Base-by-base conservation (phyloP, 1,140 invertebrate species). In the Pachypeltis micranthus region DNA sequence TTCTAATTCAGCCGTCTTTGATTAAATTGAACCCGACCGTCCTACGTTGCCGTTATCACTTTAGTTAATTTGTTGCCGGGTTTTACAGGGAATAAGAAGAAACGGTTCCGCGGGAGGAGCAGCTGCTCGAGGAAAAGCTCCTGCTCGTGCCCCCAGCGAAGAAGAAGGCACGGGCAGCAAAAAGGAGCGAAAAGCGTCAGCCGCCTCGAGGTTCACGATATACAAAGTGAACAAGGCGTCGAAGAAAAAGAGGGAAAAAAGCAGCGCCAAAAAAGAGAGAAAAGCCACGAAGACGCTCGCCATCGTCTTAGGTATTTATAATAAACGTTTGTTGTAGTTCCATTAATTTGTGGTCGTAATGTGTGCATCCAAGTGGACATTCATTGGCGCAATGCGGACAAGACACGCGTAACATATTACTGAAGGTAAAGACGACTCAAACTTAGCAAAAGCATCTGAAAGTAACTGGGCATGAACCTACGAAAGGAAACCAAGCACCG, bases 221-320 rank as follows among this genome's bases (percentile, higher is more conserved):
- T 92, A 91, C 74, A 93, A 92, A 76, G 87, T 90, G 23, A 90
- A 92, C 77, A 94, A 95, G 77, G 89, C 90, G n/a, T 93, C 89
- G 72, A 85, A 87, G 74, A 96, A 91, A 80, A 96, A 93, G 79
- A 81, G 91, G 44, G 92, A 95, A 72, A 96, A 94, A 72, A 93
- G 91, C 24, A 93, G 92, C 0, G 93, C 91, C 1, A 93, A 92
- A 73, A 91, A 91, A 72, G 96, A 99, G 74, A 84, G 93, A 64
- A 97, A 99, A 77, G 96, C 96, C n/a, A 99, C 96, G 2, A 98
- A 99, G 79, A 99, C 96, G 16, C 76, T 99, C 31, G 96, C 95
- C 65, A 98, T 99, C 74, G 96, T 99, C 66, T 81, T 99, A 73
- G 96, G 96, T 98, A 79, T 39, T 7, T 7, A 39, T 10, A 39